These are phyloP conservation scores for Lacerta agilis DNA, from an alignment of 2,797 vertebrate genomes.

Conservation along the genomic window DNA sequence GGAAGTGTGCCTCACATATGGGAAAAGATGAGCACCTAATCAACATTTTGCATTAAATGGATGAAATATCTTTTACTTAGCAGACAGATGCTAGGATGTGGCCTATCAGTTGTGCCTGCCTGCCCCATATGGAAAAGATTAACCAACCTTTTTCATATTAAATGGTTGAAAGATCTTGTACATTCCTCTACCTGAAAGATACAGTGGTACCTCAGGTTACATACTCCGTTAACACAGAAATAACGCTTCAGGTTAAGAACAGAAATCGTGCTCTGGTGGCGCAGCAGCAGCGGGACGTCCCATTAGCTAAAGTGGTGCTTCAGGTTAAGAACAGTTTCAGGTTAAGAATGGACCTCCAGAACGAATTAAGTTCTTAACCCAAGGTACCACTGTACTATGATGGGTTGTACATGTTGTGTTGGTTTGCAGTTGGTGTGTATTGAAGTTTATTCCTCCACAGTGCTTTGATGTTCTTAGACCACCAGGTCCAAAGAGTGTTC, in stretches of 20 bases:
- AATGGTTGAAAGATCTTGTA: neutral
- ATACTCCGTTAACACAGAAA: too few relatives aligned
- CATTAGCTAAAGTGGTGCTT: too few relatives aligned
- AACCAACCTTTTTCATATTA: neutral
- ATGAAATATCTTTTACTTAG: neutral
- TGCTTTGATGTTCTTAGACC: neutral
- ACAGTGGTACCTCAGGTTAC: too few relatives aligned
- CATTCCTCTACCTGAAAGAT: neutral
- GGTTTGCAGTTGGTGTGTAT: neutral
- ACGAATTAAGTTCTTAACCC: too few relatives aligned
- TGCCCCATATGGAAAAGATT: neutral
- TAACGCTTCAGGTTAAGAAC: too few relatives aligned
- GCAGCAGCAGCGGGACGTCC: too few relatives aligned
- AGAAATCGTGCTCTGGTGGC: too few relatives aligned
- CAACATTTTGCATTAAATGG: neutral
- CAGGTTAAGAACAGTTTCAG: too few relatives aligned
- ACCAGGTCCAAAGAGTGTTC: constrained; percentile 18
- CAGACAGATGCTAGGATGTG: neutral
- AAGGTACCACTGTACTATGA: neutral
- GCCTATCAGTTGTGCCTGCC: neutral
- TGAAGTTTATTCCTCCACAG: neutral
- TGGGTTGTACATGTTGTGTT: neutral
- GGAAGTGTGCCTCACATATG: neutral
- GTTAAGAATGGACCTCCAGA: too few relatives aligned
- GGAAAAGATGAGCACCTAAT: neutral